phyloP scores from a whole-genome alignment of 2,888 invertebrate species.

The Drosophila cognata region DNA sequence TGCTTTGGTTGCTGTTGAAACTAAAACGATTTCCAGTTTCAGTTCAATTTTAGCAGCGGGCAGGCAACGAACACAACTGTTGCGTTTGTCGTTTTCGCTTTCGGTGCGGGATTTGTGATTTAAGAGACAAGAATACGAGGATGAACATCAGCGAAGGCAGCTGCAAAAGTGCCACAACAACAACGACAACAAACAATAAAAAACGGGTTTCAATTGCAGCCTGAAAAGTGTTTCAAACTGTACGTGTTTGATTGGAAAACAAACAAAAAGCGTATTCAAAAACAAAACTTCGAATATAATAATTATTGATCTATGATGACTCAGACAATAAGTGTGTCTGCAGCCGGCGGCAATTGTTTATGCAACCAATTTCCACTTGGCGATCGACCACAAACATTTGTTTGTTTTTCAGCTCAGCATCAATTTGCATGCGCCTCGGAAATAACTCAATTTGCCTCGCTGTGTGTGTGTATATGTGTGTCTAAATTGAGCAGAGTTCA shows the following conservation, averaged over 20 bases:
- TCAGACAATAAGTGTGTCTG: constrained; percentile 48
- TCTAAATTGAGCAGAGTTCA: constrained; percentile 60
- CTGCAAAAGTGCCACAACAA: constrained; percentile 74
- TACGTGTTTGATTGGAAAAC: constrained; percentile 11
- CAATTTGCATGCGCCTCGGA: constrained; percentile 54
- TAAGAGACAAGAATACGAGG: constrained; percentile 62
- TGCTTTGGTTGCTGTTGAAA: constrained; percentile 28
- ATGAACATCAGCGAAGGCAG: constrained; percentile 65
- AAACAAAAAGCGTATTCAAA: not conserved
- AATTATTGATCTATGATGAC: constrained; percentile 32
- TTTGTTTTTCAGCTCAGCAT: constrained; percentile 47
- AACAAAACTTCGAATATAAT: constrained; percentile 24
- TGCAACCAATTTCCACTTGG: constrained; percentile 68
- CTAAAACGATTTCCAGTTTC: constrained; percentile 77
- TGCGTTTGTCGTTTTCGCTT: constrained; percentile 65
- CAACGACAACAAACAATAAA: constrained; percentile 1
- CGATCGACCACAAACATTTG: constrained; percentile 69
- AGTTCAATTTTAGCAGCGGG: constrained; percentile 78
- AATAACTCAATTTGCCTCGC: constrained; percentile 55
- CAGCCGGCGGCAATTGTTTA: constrained; percentile 53
- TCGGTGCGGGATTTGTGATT: constrained; percentile 61
- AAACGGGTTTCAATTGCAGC: constrained; percentile 71
- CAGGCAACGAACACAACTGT: constrained; percentile 61
- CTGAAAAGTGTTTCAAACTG: constrained; percentile 36
- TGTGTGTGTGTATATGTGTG: not conserved